Conservation (phyloP, 2,113 vertebrate species). For the Toxotes chatareus region DNA sequence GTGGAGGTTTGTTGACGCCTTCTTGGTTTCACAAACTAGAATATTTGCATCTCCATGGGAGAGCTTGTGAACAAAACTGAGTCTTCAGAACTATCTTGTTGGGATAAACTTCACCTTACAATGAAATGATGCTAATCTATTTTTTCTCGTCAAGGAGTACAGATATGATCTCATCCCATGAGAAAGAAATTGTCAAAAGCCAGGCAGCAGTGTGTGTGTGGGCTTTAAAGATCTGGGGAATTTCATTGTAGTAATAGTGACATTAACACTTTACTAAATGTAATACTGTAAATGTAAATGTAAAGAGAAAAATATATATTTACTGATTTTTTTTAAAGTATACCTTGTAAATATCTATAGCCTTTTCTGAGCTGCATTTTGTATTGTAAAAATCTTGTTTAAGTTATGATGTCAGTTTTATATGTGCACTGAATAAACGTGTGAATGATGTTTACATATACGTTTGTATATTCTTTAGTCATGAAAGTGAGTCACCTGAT, state of each 20-base stretch:
- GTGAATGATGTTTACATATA: conserved; percentile 59
- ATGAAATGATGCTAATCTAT: conserved; percentile 5
- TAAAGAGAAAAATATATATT: conserved; percentile 63
- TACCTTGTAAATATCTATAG: conserved; percentile 65
- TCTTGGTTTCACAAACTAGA: conserved; percentile 25
- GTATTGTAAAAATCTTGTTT: conserved; percentile 59
- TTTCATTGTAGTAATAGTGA: conserved; percentile 16
- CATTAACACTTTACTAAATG: neutral
- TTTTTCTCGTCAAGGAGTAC: neutral
- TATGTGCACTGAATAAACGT: conserved; percentile 81
- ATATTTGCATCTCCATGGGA: neutral
- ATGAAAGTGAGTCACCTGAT: no score
- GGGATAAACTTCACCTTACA: neutral
- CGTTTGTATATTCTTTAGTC: neutral
- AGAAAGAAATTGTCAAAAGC: conserved; percentile 9
- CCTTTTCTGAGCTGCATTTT: conserved; percentile 38
- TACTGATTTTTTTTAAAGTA: conserved; percentile 19
- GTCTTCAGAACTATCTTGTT: neutral
- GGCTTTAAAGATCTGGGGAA: neutral
- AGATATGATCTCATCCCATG: conserved; percentile 5
- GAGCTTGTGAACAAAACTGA: neutral
- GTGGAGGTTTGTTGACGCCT: conserved; percentile 50
- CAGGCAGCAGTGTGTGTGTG: neutral
- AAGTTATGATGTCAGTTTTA: conserved; percentile 79
- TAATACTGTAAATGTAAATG: conserved; percentile 54